Base-by-base conservation (phyloP, 2,797 vertebrate genomes). In the Avahi laniger region DNA sequence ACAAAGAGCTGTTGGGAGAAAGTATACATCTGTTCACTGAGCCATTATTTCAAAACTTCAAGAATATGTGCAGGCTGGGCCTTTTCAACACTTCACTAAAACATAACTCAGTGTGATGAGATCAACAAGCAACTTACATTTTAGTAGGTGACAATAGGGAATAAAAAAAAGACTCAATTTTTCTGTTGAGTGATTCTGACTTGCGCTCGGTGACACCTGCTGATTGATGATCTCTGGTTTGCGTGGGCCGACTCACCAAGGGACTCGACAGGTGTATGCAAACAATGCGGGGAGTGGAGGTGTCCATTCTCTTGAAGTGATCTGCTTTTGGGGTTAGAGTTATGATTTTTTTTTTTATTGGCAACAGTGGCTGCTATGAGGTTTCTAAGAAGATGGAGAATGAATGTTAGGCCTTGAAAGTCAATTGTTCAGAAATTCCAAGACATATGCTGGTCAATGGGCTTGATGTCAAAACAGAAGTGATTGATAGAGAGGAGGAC, bases 401-500 rank as follows among this genome's bases (percentile, higher is more conserved):
- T 11, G 69, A 88, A 57, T 41, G 67, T 30, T 61, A 93, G 79
- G 65, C 14, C 65, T 96, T 96, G 95, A 97, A 97, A 95, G 65
- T 97, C 86, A 96, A 35, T 96, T 91, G 89, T 95, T 97, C 48
- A 96, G 91, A 96, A 89, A 94, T 96, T 97, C 76, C 46, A 50
- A 93, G 97, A 86, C 97, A 95, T 95, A 93, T 88, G 97, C 70
- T 84, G 93, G 94, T 96, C 97, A 95, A 93, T 95, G 95, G 65
- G 59, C 94, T 97, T 97, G 86, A 76, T 97, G 94, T 96, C 91
- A 95, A 93, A 95, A 91, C 80, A 90, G 61, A 84, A 84, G 94
- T 96, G 96, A 98, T 93, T 70, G 93, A 97, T 80, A 63, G 63
- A 69, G 35, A 91, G 88, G 78, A 94, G 91, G 94, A 72, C 65